Evolutionary conservation across 2,113 vertebrate species (phyloP).

Genomic region (Callionymus lyra): DNA sequence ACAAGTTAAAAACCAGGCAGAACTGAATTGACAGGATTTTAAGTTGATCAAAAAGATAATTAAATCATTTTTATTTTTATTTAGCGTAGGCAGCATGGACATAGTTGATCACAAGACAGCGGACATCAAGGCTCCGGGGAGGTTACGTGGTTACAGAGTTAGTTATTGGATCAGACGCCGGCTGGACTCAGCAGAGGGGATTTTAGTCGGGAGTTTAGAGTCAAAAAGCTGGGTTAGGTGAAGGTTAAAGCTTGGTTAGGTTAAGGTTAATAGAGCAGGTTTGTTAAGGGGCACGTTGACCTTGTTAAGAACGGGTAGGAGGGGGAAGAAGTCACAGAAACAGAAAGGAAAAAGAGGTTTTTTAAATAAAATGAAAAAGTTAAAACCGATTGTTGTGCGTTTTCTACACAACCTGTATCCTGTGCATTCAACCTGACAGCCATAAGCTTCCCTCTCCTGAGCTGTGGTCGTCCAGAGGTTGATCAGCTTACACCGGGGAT

Average conservation of each 20-base stretch:
- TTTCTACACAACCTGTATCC: conserved; percentile 43
- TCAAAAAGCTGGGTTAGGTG: conserved; percentile 63
- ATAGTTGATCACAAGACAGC: conserved; percentile 45
- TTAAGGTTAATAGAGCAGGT: conserved; percentile 73
- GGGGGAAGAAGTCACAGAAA: conserved; percentile 3
- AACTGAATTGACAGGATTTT: conserved; percentile 35
- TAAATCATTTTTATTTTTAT: no score
- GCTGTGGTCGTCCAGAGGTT: conserved; percentile 33
- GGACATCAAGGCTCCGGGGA: conserved; percentile 37
- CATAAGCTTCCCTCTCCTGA: conserved; percentile 41
- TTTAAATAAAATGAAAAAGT: not conserved
- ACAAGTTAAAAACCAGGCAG: conserved; percentile 58
- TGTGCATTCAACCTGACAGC: conserved; percentile 15
- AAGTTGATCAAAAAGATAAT: conserved; percentile 21
- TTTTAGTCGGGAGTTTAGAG: conserved; percentile 45
- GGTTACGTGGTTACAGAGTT: conserved; percentile 56
- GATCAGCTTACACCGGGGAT: conserved; percentile 51
- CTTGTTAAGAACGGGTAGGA: conserved; percentile 16
- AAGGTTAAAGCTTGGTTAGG: conserved; percentile 62
- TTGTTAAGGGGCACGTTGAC: conserved; percentile 34
- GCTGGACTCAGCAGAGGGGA: conserved; percentile 47
- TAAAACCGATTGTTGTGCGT: conserved; percentile 2
- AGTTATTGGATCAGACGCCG: conserved; percentile 50
- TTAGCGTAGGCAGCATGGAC: conserved; percentile 33
- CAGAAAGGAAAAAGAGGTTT: not conserved